Conservation (phyloP, 2,797 vertebrate genomes). For the Alfaro cultratus region DNA sequence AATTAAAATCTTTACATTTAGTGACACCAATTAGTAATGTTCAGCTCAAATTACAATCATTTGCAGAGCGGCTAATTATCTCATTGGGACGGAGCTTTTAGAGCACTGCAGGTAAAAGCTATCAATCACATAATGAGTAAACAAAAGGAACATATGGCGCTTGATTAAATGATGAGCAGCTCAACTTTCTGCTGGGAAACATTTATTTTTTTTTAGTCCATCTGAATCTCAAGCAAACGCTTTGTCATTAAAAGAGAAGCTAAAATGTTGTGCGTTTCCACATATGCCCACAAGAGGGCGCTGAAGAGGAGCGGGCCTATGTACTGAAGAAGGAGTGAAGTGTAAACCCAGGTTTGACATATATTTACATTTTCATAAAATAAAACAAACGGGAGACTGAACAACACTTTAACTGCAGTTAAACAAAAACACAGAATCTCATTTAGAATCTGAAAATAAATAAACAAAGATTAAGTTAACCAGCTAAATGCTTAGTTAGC, state of each 20-base stretch:
- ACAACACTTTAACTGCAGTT: not conserved
- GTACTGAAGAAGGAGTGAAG: not conserved
- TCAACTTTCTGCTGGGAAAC: slow-evolving; percentile 4
- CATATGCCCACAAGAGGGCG: slow-evolving; percentile 39
- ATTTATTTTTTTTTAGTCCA: not conserved
- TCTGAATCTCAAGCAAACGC: not conserved
- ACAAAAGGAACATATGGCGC: slow-evolving; percentile 27
- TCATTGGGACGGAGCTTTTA: slow-evolving; percentile 31
- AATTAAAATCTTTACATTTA: slow-evolving; percentile 64
- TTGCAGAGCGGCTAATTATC: slow-evolving; percentile 51
- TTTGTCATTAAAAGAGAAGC: not conserved
- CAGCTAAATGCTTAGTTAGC: too few relatives aligned
- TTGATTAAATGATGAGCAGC: slow-evolving; percentile 1
- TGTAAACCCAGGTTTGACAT: not conserved
- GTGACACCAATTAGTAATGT: slow-evolving; percentile 67
- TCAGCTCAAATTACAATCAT: slow-evolving; percentile 61
- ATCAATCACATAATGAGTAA: slow-evolving; percentile 39
- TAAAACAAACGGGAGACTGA: not conserved
- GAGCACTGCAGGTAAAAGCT: slow-evolving; percentile 31
- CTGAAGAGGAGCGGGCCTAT: slow-evolving; percentile 27
- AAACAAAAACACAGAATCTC: not conserved
- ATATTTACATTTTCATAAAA: not conserved
- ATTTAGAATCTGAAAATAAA: not conserved
- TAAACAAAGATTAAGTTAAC: not conserved
- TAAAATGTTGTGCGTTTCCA: not conserved